Percentiles rank a stretch among this genome's conserved stretches.
Conservation (phyloP, 2,888 invertebrate species). For the Acleris laterana region DNA sequence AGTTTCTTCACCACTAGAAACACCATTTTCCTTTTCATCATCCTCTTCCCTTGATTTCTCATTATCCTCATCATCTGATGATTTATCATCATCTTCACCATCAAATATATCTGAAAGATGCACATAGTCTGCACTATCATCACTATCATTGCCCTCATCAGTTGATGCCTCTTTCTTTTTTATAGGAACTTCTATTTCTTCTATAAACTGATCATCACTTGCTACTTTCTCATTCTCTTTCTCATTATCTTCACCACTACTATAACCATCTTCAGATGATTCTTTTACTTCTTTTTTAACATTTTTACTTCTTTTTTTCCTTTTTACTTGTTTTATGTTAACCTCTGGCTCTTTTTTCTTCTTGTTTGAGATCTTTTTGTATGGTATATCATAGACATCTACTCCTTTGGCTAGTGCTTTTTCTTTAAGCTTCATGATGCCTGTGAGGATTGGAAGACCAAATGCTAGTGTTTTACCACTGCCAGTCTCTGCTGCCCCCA, state of each 20-base stretch:
- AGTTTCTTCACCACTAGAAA: constrained; percentile 42
- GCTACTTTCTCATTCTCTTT: constrained; percentile 34
- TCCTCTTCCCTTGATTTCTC: constrained; percentile 38
- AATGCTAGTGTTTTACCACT: constrained; percentile 99
- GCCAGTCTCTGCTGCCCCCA: constrained; percentile 99
- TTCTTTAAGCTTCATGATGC: constrained; percentile 89
- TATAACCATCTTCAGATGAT: constrained; percentile 73
- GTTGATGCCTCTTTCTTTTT: constrained; percentile 58
- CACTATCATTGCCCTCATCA: constrained; percentile 69
- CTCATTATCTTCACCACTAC: constrained; percentile 55
- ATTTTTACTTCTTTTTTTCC: constrained; percentile 48
- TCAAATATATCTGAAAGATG: constrained; percentile 73
- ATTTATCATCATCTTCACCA: constrained; percentile 52
- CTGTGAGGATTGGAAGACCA: constrained; percentile 95
- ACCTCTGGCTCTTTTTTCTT: constrained; percentile 49
- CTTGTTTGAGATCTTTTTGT: constrained; percentile 64
- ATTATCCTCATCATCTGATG: constrained; percentile 37
- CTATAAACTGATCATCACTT: constrained; percentile 59
- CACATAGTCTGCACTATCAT: constrained; percentile 66
- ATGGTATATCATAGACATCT: constrained; percentile 72
- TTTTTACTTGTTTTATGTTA: constrained; percentile 42
- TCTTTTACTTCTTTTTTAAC: constrained; percentile 52
- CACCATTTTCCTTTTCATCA: constrained; percentile 44
- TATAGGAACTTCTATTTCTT: constrained; percentile 70
- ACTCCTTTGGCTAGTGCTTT: constrained; percentile 65